Conservation (phyloP, 2,113 vertebrate species). For the Dasyurus viverrinus region DNA sequence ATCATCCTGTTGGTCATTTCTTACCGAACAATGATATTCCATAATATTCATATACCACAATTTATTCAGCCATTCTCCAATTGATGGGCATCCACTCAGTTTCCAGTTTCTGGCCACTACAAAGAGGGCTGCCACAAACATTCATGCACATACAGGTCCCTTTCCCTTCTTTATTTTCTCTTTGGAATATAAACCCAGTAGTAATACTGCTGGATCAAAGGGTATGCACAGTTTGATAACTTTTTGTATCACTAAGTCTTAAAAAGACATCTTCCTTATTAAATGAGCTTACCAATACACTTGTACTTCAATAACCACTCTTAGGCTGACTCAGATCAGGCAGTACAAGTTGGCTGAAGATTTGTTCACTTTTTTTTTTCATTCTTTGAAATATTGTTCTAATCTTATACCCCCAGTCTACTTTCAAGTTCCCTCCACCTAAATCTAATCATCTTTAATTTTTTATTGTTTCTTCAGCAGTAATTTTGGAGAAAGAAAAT, state of each 20-base stretch:
- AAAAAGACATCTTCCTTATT: not conserved
- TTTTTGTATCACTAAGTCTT: not conserved
- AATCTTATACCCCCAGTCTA: not conserved
- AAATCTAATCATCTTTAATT: not conserved
- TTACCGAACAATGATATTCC: no score
- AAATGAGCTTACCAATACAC: not conserved
- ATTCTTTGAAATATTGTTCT: not conserved
- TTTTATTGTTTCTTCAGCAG: not conserved
- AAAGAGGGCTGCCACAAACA: no score
- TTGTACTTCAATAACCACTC: not conserved
- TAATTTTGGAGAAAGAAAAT: not conserved
- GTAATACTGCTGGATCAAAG: no score
- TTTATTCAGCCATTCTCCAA: no score
- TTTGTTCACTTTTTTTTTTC: not conserved
- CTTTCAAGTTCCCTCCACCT: not conserved
- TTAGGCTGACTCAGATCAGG: not conserved
- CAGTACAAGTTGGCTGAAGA: not conserved
- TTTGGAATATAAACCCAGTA: no score
- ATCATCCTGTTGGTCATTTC: no score
- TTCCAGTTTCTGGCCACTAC: no score
- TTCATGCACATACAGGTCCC: no score
- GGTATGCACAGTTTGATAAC: no score
- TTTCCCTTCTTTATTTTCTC: no score
- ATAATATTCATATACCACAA: no score
- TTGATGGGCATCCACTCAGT: no score